Evolutionary conservation across 2,888 invertebrate genomes (phyloP).

Genomic region (Graphium colonna): DNA sequence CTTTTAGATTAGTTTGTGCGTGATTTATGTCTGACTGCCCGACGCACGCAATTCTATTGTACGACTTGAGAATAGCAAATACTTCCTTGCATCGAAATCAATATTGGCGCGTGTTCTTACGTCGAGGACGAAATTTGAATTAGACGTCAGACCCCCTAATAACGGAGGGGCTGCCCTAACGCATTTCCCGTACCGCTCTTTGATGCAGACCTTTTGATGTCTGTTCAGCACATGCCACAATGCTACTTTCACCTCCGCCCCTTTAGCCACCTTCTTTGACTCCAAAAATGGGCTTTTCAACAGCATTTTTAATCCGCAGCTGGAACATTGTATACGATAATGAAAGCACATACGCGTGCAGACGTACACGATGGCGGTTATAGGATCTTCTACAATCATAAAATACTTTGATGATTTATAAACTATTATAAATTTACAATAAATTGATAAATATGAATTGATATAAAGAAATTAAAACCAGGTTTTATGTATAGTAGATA

Average conservation of each 20-base stretch:
- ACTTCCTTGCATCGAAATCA: slow-evolving; percentile 10
- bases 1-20: slow-evolving; percentile 8
- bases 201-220: slow-evolving; percentile 74
- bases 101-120: slow-evolving; percentile 27
- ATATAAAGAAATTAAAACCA: too few relatives aligned
- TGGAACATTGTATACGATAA: not conserved
- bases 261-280: slow-evolving; percentile 56
- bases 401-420: too few relatives aligned
- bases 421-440: too few relatives aligned
- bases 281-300: slow-evolving; percentile 52
- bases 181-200: slow-evolving; percentile 59
- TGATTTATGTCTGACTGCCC: not conserved
- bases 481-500: too few relatives aligned
- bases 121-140: slow-evolving; percentile 59
- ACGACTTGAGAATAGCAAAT: slow-evolving; percentile 6
- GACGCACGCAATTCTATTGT: not conserved
- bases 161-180: slow-evolving; percentile 52
- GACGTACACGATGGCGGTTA: too few relatives aligned
- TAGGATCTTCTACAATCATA: too few relatives aligned
- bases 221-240: slow-evolving; percentile 60
- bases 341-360: too few relatives aligned
- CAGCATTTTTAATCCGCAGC: slow-evolving; percentile 35
- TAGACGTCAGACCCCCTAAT: slow-evolving; percentile 48
- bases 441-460: too few relatives aligned
- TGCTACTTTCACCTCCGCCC: slow-evolving; percentile 57